A percentile compares a stretch with the other conserved stretches of the same genome.
Evolutionary conservation across 2,888 invertebrate species (phyloP).

Genomic region (Oconnorella tubifera): DNA sequence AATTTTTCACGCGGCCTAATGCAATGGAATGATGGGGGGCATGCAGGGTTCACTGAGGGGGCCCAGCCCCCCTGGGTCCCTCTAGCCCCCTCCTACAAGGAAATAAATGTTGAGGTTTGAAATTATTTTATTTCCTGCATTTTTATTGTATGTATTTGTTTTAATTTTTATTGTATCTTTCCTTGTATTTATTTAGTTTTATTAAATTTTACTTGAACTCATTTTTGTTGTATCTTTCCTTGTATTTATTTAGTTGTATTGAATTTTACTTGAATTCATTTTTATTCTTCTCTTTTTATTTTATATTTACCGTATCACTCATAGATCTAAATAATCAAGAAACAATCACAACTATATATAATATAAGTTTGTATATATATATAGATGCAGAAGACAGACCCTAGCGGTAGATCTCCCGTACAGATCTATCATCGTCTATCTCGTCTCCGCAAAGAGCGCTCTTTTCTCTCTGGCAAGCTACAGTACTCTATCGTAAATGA

Average conservation of each 20-base stretch:
- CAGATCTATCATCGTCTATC: constrained; percentile 39
- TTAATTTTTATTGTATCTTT: not conserved
- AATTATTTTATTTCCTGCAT: not conserved
- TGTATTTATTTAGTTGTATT: not conserved
- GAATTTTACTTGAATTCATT: not conserved
- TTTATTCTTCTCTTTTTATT: not conserved
- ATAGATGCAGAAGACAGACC: constrained; percentile 30
- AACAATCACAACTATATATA: no score
- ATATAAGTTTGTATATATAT: not conserved
- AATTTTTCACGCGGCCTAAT: no score
- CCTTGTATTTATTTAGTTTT: not conserved
- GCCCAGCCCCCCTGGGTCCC: no score
- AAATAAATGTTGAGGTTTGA: no score
- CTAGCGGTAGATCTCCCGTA: constrained; percentile 19
- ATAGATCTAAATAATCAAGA: not conserved
- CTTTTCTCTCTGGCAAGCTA: constrained; percentile 44
- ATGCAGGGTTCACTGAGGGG: no score
- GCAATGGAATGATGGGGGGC: no score
- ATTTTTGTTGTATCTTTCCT: not conserved
- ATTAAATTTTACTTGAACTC: not conserved
- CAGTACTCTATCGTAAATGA: constrained; percentile 37
- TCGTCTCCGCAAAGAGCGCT: constrained; percentile 37
- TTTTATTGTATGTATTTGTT: not conserved
- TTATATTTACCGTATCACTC: not conserved
- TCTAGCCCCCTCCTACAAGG: no score